Percentiles rank a stretch among this genome's conserved stretches.
Evolutionary conservation across 2,113 vertebrate species (phyloP).

Genomic region (Marmota flaviventris): DNA sequence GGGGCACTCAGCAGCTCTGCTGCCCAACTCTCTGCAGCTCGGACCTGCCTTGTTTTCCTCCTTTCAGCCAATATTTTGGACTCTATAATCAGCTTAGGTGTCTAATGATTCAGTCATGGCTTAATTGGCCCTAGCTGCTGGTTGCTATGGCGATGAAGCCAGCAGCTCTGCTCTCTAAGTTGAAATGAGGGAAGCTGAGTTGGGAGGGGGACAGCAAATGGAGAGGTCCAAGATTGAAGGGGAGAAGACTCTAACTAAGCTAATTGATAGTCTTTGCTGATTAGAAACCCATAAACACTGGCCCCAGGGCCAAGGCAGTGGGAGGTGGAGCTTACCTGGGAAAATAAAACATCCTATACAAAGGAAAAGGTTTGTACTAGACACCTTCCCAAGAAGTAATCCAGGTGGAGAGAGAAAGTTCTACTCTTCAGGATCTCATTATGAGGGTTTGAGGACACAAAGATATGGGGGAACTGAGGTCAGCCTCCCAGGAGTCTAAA

Average conservation of each 20-base stretch:
- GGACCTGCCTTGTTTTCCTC: constrained; percentile 12
- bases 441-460: not conserved
- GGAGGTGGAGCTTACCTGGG: not conserved
- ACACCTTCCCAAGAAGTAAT: not conserved
- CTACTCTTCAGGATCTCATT: not conserved
- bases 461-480: not conserved
- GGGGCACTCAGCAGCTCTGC: not conserved
- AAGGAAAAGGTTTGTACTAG: not conserved
- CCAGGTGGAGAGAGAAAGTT: not conserved
- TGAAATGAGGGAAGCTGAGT: not conserved
- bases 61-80: constrained; percentile 24
- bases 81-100: constrained; percentile 61
- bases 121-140: constrained; percentile 62
- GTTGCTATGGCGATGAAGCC: constrained; percentile 69
- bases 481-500: not conserved
- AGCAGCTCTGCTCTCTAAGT: constrained; percentile 40
- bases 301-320: not conserved
- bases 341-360: not conserved
- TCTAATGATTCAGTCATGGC: constrained; percentile 48
- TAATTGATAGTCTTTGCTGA: constrained; percentile 58
- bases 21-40: not conserved
- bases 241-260: constrained; percentile 23
- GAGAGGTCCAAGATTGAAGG: not conserved
- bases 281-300: constrained; percentile 27
- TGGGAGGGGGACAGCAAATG: not conserved